Percentiles rank a stretch among this genome's conserved stretches.
Conservation (phyloP, 1,140 invertebrate species). For the Leptonema lineaticorne region DNA sequence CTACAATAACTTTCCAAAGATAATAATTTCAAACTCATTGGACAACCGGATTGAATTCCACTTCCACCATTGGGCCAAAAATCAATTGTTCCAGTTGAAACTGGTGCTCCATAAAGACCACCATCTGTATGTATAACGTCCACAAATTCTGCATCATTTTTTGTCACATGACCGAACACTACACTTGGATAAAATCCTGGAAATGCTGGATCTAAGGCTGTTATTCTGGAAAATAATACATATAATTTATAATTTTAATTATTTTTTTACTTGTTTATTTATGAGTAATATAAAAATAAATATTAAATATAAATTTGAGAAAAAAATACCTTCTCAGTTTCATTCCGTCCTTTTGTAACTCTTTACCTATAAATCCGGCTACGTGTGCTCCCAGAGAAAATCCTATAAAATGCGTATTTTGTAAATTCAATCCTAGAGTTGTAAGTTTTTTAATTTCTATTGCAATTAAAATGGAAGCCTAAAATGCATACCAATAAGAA, state of each 20-base stretch:
- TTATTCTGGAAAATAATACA: constrained; percentile 46
- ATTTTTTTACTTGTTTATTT: no score
- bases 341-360: constrained; percentile 44
- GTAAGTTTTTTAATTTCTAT: constrained; percentile 47
- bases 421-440: constrained; percentile 46
- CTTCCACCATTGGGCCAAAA: constrained; percentile 65
- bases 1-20: constrained; percentile 61
- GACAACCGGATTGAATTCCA: constrained; percentile 66
- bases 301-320: no score
- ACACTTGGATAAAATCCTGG: constrained; percentile 44
- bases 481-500: no score
- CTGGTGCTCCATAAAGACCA: constrained; percentile 52
- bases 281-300: background rate
- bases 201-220: constrained; percentile 57
- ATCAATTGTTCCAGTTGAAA: constrained; percentile 60
- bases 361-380: constrained; percentile 63
- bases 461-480: constrained; percentile 46
- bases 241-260: no score
- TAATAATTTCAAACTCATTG: constrained; percentile 50
- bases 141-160: constrained; percentile 55
- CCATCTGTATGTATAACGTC: constrained; percentile 60
- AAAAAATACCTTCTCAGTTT: constrained; percentile 48
- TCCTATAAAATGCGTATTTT: constrained; percentile 68
- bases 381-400: constrained; percentile 77
- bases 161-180: constrained; percentile 39